Percentiles rank a stretch among this genome's conserved stretches.
These are phyloP conservation scores for Melinaea marsaeus DNA, from an alignment of 2,888 invertebrate genomes.

Conservation along the genomic window DNA sequence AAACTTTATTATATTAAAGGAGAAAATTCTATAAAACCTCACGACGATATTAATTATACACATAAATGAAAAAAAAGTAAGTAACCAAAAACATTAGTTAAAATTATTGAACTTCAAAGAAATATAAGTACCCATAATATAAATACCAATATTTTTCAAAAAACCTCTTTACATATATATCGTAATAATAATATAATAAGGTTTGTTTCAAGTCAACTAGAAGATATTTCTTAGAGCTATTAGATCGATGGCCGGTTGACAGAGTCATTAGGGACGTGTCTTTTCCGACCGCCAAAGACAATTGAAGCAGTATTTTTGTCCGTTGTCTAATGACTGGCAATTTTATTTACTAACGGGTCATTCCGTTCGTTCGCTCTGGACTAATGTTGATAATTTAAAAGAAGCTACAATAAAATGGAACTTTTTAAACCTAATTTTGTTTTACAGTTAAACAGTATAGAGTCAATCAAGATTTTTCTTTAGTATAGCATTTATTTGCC, in stretches of 20 bases:
- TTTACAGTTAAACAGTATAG: conserved; percentile 2
- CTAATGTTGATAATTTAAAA: conserved; percentile 23
- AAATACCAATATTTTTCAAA: too few relatives aligned
- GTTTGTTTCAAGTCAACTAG: neutral
- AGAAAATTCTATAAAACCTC: too few relatives aligned
- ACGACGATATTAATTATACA: too few relatives aligned
- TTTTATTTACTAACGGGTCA: conserved; percentile 71
- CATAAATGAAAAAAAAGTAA: too few relatives aligned
- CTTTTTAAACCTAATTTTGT: conserved; percentile 1
- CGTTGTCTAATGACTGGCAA: conserved; percentile 72
- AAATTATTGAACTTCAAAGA: too few relatives aligned
- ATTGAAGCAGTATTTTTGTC: conserved; percentile 72
- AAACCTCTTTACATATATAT: too few relatives aligned
- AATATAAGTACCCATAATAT: too few relatives aligned
- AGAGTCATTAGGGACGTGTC: conserved; percentile 69
- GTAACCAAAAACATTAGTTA: too few relatives aligned
- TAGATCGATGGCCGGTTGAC: conserved; percentile 72
- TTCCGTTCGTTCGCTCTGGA: conserved; percentile 61
- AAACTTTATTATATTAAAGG: neutral
- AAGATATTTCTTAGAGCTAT: conserved; percentile 29
- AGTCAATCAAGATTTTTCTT: conserved; percentile 2
- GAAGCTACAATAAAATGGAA: conserved; percentile 9
- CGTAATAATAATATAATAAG: neutral
- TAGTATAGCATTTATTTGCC: conserved; percentile 1
- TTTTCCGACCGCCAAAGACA: conserved; percentile 62